Conservation (phyloP, 1,140 invertebrate genomes). For the Drosophila tsacasi region DNA sequence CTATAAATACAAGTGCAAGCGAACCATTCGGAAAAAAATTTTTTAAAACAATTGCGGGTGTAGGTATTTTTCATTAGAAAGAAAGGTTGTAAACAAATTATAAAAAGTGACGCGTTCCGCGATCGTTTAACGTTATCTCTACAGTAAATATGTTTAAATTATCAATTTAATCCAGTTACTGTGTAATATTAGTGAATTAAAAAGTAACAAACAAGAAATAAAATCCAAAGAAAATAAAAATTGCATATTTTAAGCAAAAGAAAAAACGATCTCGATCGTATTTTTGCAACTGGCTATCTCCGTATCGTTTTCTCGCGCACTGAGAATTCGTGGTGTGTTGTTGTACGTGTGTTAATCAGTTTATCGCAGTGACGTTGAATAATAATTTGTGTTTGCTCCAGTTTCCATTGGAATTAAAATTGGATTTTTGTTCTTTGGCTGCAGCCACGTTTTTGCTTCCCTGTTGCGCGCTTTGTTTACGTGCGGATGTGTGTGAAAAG, state of each 20-base stretch:
- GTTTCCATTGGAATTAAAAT: constrained; percentile 34
- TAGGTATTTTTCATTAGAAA: constrained; percentile 3
- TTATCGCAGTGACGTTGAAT: constrained; percentile 62
- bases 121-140: not conserved
- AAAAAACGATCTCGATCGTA: constrained; percentile 6
- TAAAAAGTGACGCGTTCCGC: not conserved
- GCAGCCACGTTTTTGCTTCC: constrained; percentile 38
- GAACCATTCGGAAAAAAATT: constrained; percentile 2
- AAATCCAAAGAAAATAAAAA: not conserved
- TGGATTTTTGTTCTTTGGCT: constrained; percentile 18
- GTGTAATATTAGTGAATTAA: constrained; percentile 10
- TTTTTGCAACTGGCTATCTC: constrained; percentile 59
- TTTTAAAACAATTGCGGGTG: constrained; percentile 8
- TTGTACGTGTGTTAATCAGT: constrained; percentile 59
- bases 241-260: not conserved
- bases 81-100: constrained; percentile 8
- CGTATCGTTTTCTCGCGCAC: constrained; percentile 31
- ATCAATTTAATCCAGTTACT: not conserved
- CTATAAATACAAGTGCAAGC: constrained; percentile 19
- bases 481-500: constrained; percentile 4
- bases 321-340: constrained; percentile 17
- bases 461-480: constrained; percentile 34
- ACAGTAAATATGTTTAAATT: not conserved
- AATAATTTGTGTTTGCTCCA: constrained; percentile 72
- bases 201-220: not conserved